These are phyloP conservation scores for Drosophila varians DNA, from an alignment of 1,140 invertebrate genomes.

Conservation along the genomic window DNA sequence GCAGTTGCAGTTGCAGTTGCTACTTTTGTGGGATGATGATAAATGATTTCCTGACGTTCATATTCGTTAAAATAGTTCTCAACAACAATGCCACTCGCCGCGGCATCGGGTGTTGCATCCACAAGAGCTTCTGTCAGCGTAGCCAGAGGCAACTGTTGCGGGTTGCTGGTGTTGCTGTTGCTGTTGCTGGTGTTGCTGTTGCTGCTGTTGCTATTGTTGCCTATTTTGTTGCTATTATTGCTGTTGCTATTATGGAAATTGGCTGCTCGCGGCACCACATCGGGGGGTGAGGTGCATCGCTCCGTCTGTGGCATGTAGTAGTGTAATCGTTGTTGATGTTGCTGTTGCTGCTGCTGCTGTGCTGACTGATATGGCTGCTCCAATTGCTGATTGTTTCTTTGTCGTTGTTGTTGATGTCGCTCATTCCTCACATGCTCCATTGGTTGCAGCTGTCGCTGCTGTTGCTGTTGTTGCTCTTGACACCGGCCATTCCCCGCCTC, in stretches of 20 bases:
- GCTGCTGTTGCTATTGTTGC: slow-evolving; percentile 20
- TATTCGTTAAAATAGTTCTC: slow-evolving; percentile 83
- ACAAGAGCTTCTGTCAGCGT: slow-evolving; percentile 20
- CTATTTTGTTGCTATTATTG: slow-evolving; percentile 15
- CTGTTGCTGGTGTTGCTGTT: slow-evolving; percentile 16
- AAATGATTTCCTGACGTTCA: slow-evolving; percentile 83
- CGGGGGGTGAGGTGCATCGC: slow-evolving; percentile 76
- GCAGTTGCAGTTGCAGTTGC: slow-evolving; percentile 9
- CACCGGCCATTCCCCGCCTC: slow-evolving; percentile 48
- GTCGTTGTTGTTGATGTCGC: slow-evolving; percentile 59
- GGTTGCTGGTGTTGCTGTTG: slow-evolving; percentile 10
- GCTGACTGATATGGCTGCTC: slow-evolving; percentile 67
- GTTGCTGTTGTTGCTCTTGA: slow-evolving; percentile 45
- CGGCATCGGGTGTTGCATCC: slow-evolving; percentile 3
- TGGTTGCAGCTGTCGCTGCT: slow-evolving; percentile 22
- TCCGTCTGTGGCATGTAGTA: slow-evolving; percentile 60
- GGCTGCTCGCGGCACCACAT: slow-evolving; percentile 75
- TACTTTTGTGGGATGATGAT: slow-evolving; percentile 71
- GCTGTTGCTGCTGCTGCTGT: slow-evolving; percentile 55
- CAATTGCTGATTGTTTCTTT: slow-evolving; percentile 73
- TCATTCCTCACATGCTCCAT: slow-evolving; percentile 15
- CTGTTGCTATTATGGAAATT: slow-evolving; percentile 73
- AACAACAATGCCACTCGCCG: slow-evolving; percentile 71
- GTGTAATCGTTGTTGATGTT: slow-evolving; percentile 63
- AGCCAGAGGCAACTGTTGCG: slow-evolving; percentile 30